Percentiles rank a stretch among this genome's conserved stretches.
Conservation (phyloP, 2,113 vertebrate genomes). For the Dicrurus megarhynchus region DNA sequence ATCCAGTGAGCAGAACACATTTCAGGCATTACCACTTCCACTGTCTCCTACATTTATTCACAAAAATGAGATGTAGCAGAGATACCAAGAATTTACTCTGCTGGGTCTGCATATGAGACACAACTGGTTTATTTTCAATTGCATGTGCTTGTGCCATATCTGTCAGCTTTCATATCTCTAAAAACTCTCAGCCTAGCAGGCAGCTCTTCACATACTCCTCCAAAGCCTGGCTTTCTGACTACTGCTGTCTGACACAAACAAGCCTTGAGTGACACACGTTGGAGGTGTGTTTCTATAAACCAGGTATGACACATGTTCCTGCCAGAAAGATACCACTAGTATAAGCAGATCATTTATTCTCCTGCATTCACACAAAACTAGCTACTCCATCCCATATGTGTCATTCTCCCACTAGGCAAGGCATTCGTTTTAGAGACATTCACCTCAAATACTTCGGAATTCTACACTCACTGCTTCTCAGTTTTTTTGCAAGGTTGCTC, state of each 20-base stretch:
- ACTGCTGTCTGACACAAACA: not conserved
- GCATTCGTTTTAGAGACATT: not conserved
- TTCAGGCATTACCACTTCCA: not conserved
- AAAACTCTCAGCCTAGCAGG: not conserved
- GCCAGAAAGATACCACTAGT: not conserved
- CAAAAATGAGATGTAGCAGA: not conserved
- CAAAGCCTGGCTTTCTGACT: not conserved
- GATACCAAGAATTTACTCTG: not conserved
- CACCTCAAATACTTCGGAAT: not conserved
- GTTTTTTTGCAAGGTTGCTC: not conserved
- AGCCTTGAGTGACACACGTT: not conserved
- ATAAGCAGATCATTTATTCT: not conserved
- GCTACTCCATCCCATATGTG: not conserved
- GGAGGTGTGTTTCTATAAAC: not conserved
- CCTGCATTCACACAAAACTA: not conserved
- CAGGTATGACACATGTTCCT: not conserved
- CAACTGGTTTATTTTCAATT: not conserved
- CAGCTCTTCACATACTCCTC: not conserved
- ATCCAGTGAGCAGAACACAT: not conserved
- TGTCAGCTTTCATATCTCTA: not conserved
- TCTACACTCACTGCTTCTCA: not conserved
- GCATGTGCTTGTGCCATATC: not conserved
- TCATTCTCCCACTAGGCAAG: not conserved
- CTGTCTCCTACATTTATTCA: not conserved
- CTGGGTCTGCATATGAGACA: not conserved